These are phyloP conservation scores for Erebia palarica DNA, from an alignment of 2,888 invertebrate species.

Conservation along the genomic window DNA sequence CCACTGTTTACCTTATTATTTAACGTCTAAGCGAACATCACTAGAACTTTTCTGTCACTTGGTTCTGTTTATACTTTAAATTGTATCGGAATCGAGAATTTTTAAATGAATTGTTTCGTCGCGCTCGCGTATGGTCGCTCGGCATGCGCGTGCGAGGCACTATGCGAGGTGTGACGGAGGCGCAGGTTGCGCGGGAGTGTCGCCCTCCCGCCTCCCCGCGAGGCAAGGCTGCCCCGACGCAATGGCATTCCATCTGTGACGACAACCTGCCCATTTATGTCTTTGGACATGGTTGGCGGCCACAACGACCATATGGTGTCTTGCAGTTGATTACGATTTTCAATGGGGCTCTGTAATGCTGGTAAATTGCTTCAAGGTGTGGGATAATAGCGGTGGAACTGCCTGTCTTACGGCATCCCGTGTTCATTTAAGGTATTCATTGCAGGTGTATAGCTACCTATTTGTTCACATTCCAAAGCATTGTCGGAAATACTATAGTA, in stretches of 20 bases:
- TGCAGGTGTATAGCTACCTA: neutral
- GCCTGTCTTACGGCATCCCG: conserved; percentile 26
- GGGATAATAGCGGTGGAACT: conserved; percentile 50
- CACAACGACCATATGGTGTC: conserved; percentile 76
- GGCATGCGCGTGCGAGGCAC: conserved; percentile 68
- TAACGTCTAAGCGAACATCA: conserved; percentile 57
- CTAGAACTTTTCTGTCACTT: conserved; percentile 58
- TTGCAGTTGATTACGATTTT: conserved; percentile 65
- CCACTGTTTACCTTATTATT: conserved; percentile 59
- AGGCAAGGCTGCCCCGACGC: conserved; percentile 64
- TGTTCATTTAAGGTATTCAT: conserved; percentile 13
- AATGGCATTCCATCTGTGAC: conserved; percentile 77
- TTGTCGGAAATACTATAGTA: neutral
- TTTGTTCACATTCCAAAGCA: neutral
- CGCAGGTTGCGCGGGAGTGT: conserved; percentile 64
- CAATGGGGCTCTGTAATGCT: conserved; percentile 66
- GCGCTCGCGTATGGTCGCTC: conserved; percentile 53
- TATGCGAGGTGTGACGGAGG: conserved; percentile 61
- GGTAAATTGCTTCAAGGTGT: conserved; percentile 59
- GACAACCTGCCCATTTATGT: conserved; percentile 81
- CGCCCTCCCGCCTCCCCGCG: conserved; percentile 50
- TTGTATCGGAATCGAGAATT: conserved; percentile 52
- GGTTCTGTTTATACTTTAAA: conserved; percentile 52
- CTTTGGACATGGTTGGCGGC: conserved; percentile 78
- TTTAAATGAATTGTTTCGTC: conserved; percentile 32